A percentile compares a stretch with the other conserved stretches of the same genome.
phyloP scores from a whole-genome alignment of 1,140 invertebrate genomes.

The Tetraneura akinire region DNA sequence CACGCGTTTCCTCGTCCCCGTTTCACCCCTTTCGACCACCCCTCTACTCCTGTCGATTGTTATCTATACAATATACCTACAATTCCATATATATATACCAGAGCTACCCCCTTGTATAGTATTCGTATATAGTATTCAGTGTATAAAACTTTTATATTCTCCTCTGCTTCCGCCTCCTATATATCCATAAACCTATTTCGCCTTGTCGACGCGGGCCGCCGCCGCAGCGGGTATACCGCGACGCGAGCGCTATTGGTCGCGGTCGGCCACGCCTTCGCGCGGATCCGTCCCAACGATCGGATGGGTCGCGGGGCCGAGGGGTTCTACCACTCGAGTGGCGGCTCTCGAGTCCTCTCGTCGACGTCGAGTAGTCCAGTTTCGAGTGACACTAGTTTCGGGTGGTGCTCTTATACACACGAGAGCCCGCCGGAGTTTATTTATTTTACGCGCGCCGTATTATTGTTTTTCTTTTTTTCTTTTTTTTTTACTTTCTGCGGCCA shows the following conservation, averaged over 20 bases:
- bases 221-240: no score
- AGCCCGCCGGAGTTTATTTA: constrained; percentile 51
- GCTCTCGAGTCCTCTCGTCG: constrained; percentile 50
- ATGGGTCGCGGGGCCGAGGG: constrained; percentile 30
- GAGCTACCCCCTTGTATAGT: constrained; percentile 18
- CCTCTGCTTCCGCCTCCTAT: no score
- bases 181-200: no score
- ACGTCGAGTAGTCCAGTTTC: constrained; percentile 51
- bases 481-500: no score
- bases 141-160: constrained; percentile 1
- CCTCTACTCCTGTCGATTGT: background rate
- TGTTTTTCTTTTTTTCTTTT: constrained; percentile 39
- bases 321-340: constrained; percentile 31
- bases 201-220: constrained; percentile 19
- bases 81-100: no score
- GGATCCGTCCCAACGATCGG: constrained; percentile 24
- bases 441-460: constrained; percentile 44
- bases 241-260: constrained; percentile 45
- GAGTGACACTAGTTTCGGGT: constrained; percentile 51
- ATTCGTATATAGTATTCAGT: background rate
- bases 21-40: no score
- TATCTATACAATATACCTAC: constrained; percentile 12
- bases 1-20: background rate
- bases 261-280: constrained; percentile 24
- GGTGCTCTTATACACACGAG: constrained; percentile 47